phyloP scores from a whole-genome alignment of 2,888 invertebrate species.

The Rutpela maculata region DNA sequence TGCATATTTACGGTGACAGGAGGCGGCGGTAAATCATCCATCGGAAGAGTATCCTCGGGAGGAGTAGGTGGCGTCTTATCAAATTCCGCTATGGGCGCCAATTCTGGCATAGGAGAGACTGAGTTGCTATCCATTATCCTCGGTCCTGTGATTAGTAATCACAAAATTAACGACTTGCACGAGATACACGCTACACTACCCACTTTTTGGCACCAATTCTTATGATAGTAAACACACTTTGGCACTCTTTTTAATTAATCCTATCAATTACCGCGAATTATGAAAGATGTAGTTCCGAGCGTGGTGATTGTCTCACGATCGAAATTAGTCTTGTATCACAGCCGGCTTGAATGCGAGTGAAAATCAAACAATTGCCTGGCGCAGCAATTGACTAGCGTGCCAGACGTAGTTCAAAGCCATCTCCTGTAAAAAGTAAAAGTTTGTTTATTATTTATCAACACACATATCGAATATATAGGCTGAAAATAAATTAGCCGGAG shows the following conservation, averaged over 20 bases:
- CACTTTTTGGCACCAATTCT: conserved; percentile 25
- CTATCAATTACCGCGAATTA: background rate
- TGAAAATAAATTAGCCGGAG: conserved; percentile 18
- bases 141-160: conserved; percentile 22
- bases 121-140: conserved; percentile 80
- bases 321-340: conserved; percentile 46
- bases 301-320: conserved; percentile 47
- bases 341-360: conserved; percentile 50
- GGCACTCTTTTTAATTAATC: conserved; percentile 40
- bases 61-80: conserved; percentile 83
- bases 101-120: conserved; percentile 81
- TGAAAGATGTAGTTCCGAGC: conserved; percentile 31
- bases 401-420: conserved; percentile 56
- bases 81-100: conserved; percentile 83
- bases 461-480: background rate
- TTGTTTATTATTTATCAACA: conserved; percentile 41
- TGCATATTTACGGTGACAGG: conserved; percentile 77
- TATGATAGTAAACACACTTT: conserved; percentile 40
- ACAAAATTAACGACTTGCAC: conserved; percentile 38
- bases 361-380: conserved; percentile 49
- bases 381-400: conserved; percentile 40
- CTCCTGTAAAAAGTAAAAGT: conserved; percentile 57
- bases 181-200: conserved; percentile 12
- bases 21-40: conserved; percentile 81
- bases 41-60: conserved; percentile 77